A percentile compares a stretch with the other conserved stretches of the same genome.
Conservation (phyloP, 1,140 invertebrate species). For the Antheraea pernyi region DNA sequence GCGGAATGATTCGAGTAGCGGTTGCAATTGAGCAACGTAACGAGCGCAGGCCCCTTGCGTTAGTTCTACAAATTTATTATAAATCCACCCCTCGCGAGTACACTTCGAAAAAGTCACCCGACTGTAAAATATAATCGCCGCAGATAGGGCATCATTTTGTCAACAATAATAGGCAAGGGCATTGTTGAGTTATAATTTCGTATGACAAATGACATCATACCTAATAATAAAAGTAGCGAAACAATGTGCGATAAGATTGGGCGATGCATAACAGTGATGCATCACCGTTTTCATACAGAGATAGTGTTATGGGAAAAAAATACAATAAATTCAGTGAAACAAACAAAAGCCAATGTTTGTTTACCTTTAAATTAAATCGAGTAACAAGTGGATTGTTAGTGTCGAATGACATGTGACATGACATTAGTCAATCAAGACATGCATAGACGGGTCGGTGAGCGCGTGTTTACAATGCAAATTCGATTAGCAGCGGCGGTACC, state of each 20-base stretch:
- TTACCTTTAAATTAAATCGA: background rate
- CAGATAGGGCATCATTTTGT: conserved; percentile 52
- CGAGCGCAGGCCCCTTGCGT: conserved; percentile 27
- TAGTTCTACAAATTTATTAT: conserved; percentile 61
- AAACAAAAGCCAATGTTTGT: background rate
- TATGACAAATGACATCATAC: background rate
- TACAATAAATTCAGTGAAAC: background rate
- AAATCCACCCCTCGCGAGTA: conserved; percentile 50
- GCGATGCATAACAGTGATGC: background rate
- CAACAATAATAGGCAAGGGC: conserved; percentile 22
- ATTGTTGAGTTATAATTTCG: conserved; percentile 18
- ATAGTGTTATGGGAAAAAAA: background rate
- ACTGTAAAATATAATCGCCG: conserved; percentile 69
- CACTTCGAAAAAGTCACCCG: conserved; percentile 49
- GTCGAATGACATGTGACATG: conserved; percentile 11
- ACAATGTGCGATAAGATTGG: background rate
- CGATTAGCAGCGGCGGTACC: conserved; percentile 26
- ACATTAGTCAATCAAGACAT: conserved; percentile 27
- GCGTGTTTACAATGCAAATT: conserved; percentile 43
- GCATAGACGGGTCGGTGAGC: conserved; percentile 18
- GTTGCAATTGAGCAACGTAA: conserved; percentile 41
- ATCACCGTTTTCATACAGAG: background rate
- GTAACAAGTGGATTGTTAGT: background rate
- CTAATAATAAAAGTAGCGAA: background rate
- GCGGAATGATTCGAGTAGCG: conserved; percentile 16